A percentile compares a stretch with the other conserved stretches of the same genome.
phyloP scores from a whole-genome alignment of 2,113 vertebrate species.

The Pteropus alecto region DNA sequence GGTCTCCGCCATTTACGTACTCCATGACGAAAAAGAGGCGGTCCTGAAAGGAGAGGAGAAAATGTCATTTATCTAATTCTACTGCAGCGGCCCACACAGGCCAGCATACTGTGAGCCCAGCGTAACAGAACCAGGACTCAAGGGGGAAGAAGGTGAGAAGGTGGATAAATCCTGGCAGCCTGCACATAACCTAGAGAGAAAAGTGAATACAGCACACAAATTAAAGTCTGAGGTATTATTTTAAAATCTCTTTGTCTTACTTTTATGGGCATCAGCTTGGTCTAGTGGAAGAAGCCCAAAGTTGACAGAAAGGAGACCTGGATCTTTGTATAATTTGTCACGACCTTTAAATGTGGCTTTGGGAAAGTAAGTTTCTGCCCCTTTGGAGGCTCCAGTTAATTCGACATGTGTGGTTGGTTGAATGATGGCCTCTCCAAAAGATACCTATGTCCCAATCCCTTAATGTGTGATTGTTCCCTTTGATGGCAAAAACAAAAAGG shows the following conservation, averaged over 20 bases:
- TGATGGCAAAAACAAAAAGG: not conserved
- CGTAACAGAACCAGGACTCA: fast-evolving
- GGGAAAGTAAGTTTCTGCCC: not conserved
- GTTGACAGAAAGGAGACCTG: not conserved
- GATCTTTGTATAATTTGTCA: not conserved
- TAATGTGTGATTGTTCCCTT: not conserved
- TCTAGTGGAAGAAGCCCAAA: not conserved
- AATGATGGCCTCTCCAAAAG: not conserved
- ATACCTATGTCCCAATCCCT: not conserved
- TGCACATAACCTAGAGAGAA: fast-evolving
- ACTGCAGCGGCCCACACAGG: not conserved
- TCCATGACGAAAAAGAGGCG: constrained; percentile 99
- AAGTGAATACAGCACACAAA: not conserved
- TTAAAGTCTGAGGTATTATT: not conserved
- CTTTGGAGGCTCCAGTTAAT: not conserved
- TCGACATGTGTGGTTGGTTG: not conserved
- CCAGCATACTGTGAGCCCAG: not conserved
- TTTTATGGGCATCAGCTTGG: not conserved
- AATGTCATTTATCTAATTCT: constrained; percentile 59
- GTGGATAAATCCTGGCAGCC: not conserved
- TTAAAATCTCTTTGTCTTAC: not conserved
- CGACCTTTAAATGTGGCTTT: not conserved
- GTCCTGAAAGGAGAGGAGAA: constrained; percentile 88
- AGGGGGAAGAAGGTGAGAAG: not conserved
- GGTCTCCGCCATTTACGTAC: constrained; percentile 98